Conservation (phyloP, 2,888 invertebrate genomes). For the Xestia ashworthii region DNA sequence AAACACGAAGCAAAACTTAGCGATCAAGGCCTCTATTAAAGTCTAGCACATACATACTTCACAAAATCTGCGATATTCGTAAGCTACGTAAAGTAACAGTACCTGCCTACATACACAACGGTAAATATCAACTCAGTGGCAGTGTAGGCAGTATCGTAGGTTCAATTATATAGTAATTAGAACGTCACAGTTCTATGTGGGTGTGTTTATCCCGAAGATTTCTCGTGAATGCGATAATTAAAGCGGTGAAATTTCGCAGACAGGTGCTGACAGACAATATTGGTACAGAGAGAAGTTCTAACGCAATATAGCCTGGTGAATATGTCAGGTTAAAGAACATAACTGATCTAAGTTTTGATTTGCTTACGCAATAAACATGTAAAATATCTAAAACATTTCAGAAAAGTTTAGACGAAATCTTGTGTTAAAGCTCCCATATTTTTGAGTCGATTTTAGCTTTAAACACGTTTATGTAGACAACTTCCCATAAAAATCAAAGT, state of each 20-base stretch:
- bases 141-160: conserved; percentile 8
- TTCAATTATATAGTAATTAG: conserved; percentile 44
- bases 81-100: conserved; percentile 15
- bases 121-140: conserved; percentile 22
- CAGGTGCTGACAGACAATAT: conserved; percentile 13
- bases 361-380: neutral
- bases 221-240: conserved; percentile 52
- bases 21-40: conserved; percentile 1
- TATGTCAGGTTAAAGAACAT: neutral
- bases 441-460: neutral
- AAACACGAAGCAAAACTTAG: neutral
- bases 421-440: too few species aligned
- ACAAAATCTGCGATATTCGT: neutral
- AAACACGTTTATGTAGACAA: neutral
- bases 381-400: neutral
- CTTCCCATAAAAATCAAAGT: conserved; percentile 5
- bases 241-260: conserved; percentile 27
- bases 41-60: neutral
- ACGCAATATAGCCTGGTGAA: neutral
- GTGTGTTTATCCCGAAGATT: conserved; percentile 31
- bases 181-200: conserved; percentile 9
- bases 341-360: neutral
- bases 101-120: conserved; percentile 6
- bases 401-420: neutral
- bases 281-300: neutral